A percentile compares a stretch with the other conserved stretches of the same genome.
Conservation (phyloP, 1,140 invertebrate genomes). For the Laupala kohalensis region DNA sequence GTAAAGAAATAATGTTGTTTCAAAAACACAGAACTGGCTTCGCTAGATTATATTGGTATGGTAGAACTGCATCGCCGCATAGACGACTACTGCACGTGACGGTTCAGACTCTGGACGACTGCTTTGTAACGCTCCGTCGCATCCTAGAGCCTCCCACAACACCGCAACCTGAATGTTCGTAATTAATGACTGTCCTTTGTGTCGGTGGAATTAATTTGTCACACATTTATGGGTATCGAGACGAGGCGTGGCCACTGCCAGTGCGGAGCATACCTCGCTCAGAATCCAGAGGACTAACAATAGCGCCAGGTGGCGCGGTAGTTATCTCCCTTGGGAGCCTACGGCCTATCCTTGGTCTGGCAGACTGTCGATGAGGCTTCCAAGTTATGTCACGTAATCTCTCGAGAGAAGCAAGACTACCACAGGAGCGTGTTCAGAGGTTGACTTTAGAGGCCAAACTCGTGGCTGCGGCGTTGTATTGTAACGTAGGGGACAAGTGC, state of each 20-base stretch:
- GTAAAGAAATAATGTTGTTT: too few relatives aligned
- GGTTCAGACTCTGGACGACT: too few relatives aligned
- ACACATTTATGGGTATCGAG: neutral
- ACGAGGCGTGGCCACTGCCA: neutral
- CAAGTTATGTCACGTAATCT: neutral
- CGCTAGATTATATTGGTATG: too few relatives aligned
- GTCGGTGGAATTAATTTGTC: neutral
- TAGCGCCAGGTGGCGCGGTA: neutral
- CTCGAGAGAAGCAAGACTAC: neutral
- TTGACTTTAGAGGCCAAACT: too few relatives aligned
- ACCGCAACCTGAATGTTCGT: neutral
- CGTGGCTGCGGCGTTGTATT: too few relatives aligned
- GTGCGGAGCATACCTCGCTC: neutral
- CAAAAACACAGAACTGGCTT: too few relatives aligned
- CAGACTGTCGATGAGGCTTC: neutral
- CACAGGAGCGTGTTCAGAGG: too few relatives aligned
- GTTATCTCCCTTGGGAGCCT: neutral
- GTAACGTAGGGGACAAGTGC: too few relatives aligned
- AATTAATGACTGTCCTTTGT: neutral
- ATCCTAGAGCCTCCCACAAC: neutral
- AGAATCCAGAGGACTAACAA: neutral
- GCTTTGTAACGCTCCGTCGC: too few relatives aligned
- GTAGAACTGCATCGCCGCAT: too few relatives aligned
- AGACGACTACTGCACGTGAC: too few relatives aligned
- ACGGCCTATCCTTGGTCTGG: too few relatives aligned